These are phyloP conservation scores for Myiozetetes cayanensis DNA, from an alignment of 2,113 vertebrate genomes.

Conservation along the genomic window DNA sequence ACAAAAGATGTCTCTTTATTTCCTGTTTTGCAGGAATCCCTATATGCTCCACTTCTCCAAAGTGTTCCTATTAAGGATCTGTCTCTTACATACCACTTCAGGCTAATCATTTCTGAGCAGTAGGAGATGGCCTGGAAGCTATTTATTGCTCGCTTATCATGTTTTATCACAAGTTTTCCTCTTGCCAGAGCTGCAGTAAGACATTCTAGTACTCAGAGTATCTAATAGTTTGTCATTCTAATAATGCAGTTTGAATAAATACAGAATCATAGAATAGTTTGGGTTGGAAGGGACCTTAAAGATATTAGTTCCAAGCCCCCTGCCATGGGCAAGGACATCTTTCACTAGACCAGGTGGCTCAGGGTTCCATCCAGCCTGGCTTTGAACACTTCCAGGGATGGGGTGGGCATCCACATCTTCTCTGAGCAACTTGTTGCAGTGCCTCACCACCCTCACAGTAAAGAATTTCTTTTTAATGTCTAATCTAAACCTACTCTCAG, in stretches of 20 bases:
- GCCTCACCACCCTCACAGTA: background rate
- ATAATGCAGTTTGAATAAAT: background rate
- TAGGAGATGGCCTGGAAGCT: background rate
- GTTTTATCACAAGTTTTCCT: background rate
- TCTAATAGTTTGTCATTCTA: background rate
- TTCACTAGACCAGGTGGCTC: background rate
- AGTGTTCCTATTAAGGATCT: background rate
- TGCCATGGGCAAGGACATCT: accelerated
- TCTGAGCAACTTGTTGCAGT: background rate
- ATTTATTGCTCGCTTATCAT: background rate
- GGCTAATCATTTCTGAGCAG: background rate
- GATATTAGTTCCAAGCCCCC: background rate
- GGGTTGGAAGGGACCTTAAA: background rate
- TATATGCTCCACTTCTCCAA: background rate
- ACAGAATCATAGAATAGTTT: background rate
- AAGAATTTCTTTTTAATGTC: background rate
- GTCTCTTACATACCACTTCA: background rate
- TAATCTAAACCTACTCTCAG: background rate
- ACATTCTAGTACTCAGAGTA: background rate
- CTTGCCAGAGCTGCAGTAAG: background rate
- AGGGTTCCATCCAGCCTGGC: background rate
- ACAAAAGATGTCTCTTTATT: background rate
- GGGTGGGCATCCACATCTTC: background rate
- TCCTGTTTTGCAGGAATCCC: background rate
- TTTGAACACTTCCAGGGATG: background rate